Evolutionary conservation across 2,888 invertebrate genomes (phyloP).

Genomic region (Xestia rhomboidea): DNA sequence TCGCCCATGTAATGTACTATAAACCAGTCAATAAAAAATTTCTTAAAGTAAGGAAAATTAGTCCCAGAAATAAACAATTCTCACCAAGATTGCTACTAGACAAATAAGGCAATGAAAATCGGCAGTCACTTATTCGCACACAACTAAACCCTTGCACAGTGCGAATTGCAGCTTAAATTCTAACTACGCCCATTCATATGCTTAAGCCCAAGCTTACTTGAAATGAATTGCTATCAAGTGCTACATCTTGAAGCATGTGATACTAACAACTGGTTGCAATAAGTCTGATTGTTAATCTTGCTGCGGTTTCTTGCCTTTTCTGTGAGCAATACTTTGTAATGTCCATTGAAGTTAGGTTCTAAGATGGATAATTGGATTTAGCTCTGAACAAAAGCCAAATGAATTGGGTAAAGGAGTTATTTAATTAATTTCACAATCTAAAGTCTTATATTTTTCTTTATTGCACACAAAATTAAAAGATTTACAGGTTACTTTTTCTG

Average conservation of each 20-base stretch:
- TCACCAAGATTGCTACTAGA: background rate
- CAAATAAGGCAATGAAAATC: conserved; percentile 17
- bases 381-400: background rate
- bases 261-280: conserved; percentile 11
- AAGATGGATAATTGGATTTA: too few relatives aligned
- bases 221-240: conserved; percentile 42
- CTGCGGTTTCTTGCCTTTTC: background rate
- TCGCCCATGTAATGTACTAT: too few relatives aligned
- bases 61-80: background rate
- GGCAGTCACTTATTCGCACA: background rate
- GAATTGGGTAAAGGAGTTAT: background rate
- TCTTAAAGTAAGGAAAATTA: background rate
- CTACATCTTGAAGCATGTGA: conserved; percentile 25
- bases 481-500: background rate
- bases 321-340: background rate
- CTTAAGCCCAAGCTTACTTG: conserved; percentile 44
- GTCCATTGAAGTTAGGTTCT: background rate
- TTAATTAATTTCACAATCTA: background rate
- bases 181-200: conserved; percentile 45
- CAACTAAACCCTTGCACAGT: conserved; percentile 21
- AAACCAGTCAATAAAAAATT: background rate
- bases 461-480: too few relatives aligned
- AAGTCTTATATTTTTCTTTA: too few relatives aligned
- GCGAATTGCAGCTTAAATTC: conserved; percentile 10
- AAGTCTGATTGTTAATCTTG: conserved; percentile 30